Conservation (phyloP, 1,140 invertebrate genomes). For the Eufriesea mexicana region DNA sequence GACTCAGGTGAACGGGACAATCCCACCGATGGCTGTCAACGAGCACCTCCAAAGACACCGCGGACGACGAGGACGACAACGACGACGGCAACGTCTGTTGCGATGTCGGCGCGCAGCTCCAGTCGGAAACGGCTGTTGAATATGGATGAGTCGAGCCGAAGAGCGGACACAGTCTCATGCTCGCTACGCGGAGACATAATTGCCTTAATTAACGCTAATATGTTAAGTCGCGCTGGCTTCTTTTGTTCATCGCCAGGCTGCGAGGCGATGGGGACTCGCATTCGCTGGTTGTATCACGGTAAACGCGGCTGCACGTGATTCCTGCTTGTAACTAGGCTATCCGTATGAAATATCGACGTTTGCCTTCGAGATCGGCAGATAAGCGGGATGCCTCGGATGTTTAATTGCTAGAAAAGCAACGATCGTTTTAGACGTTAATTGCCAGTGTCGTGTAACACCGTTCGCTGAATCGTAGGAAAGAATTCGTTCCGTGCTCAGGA, state of each 20-base stretch:
- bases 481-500: not conserved
- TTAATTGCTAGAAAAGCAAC: constrained; percentile 22
- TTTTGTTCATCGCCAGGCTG: constrained; percentile 70
- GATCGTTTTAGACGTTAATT: constrained; percentile 20
- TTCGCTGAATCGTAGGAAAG: not conserved
- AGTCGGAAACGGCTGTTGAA: constrained; percentile 79
- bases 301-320: constrained; percentile 42
- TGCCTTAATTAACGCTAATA: constrained; percentile 83
- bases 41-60: constrained; percentile 22
- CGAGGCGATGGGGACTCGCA: constrained; percentile 36
- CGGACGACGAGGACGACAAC: not conserved
- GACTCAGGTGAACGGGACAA: constrained; percentile 68
- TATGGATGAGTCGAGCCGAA: constrained; percentile 78
- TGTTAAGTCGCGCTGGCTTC: constrained; percentile 81
- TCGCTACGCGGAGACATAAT: constrained; percentile 81
- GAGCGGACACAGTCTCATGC: constrained; percentile 81
- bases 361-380: constrained; percentile 13
- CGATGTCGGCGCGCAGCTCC: constrained; percentile 35
- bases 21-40: constrained; percentile 78
- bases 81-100: constrained; percentile 20
- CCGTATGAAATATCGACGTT: constrained; percentile 46
- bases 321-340: constrained; percentile 44
- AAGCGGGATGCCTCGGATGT: not conserved
- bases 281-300: constrained; percentile 51
- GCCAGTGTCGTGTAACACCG: constrained; percentile 8